A percentile compares a stretch with the other conserved stretches of the same genome.
Evolutionary conservation across 1,140 invertebrate genomes (phyloP).

Genomic region (Drosophila ananassae): DNA sequence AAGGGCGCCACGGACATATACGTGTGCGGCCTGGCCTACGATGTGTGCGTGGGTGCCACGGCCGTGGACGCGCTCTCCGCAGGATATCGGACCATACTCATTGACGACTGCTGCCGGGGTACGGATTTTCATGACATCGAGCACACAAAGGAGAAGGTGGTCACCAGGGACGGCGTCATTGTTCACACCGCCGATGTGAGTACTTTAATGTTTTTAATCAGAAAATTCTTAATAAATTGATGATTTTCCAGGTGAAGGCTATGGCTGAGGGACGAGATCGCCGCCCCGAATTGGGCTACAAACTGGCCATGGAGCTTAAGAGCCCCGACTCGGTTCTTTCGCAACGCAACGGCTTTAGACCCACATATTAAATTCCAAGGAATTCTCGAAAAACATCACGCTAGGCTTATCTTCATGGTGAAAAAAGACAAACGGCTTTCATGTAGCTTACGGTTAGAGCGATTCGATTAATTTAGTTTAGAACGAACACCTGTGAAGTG

Average conservation of each 20-base stretch:
- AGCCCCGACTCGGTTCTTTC: conserved; percentile 84
- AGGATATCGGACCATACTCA: conserved; percentile 94
- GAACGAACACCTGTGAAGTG: conserved; percentile 49
- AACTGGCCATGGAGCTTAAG: conserved; percentile 93
- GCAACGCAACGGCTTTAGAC: conserved; percentile 76
- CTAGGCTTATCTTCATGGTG: conserved; percentile 31
- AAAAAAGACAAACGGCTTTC: conserved; percentile 35
- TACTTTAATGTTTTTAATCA: background rate
- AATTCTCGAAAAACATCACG: conserved; percentile 33
- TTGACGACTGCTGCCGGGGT: conserved; percentile 96
- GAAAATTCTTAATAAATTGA: too few relatives aligned
- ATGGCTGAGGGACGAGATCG: conserved; percentile 95
- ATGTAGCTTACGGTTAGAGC: conserved; percentile 48
- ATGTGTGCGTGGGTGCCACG: conserved; percentile 98
- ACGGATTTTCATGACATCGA: conserved; percentile 94
- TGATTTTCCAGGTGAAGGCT: conserved; percentile 87
- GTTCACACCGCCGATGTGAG: conserved; percentile 88
- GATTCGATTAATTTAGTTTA: conserved; percentile 37
- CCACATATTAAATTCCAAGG: conserved; percentile 46
- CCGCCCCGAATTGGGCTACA: conserved; percentile 93
- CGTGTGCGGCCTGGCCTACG: conserved; percentile 97
- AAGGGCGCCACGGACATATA: conserved; percentile 96
- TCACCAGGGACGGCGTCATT: conserved; percentile 90
- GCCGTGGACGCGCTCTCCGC: conserved; percentile 93
- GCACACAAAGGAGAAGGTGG: conserved; percentile 90